These are phyloP conservation scores for Siniperca undulata DNA, from an alignment of 2,797 vertebrate species.

Conservation along the genomic window DNA sequence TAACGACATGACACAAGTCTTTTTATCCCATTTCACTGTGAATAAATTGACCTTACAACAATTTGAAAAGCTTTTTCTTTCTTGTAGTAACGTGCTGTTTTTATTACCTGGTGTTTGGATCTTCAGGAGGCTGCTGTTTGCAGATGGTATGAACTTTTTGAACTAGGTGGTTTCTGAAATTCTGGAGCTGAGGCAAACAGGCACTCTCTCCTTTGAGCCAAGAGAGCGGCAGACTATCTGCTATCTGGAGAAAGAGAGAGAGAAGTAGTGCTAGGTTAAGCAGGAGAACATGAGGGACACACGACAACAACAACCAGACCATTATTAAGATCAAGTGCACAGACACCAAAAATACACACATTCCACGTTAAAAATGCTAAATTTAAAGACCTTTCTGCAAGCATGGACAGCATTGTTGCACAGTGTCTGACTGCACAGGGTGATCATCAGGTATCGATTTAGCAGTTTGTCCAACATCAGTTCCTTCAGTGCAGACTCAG, in stretches of 20 bases:
- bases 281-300: not conserved
- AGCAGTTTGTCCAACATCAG: constrained; percentile 91
- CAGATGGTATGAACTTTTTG: constrained; percentile 82
- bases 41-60: not conserved
- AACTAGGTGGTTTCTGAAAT: constrained; percentile 89
- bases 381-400: constrained; percentile 86
- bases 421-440: constrained; percentile 83
- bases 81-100: not conserved
- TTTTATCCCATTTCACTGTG: not conserved
- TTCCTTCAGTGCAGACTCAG: constrained; percentile 86
- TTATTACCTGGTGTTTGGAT: constrained; percentile 72
- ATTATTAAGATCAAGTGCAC: not conserved
- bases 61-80: not conserved
- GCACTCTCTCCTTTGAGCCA: constrained; percentile 86
- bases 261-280: not conserved
- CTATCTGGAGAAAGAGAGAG: constrained; percentile 81
- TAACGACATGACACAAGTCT: not conserved
- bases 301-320: not conserved
- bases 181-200: constrained; percentile 87
- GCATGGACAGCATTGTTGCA: constrained; percentile 74
- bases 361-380: not conserved
- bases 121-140: constrained; percentile 72
- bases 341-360: not conserved
- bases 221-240: constrained; percentile 86
- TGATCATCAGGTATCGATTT: constrained; percentile 91